These are phyloP conservation scores for Arvicanthis niloticus DNA, from an alignment of 2,113 vertebrate species.

Conservation along the genomic window DNA sequence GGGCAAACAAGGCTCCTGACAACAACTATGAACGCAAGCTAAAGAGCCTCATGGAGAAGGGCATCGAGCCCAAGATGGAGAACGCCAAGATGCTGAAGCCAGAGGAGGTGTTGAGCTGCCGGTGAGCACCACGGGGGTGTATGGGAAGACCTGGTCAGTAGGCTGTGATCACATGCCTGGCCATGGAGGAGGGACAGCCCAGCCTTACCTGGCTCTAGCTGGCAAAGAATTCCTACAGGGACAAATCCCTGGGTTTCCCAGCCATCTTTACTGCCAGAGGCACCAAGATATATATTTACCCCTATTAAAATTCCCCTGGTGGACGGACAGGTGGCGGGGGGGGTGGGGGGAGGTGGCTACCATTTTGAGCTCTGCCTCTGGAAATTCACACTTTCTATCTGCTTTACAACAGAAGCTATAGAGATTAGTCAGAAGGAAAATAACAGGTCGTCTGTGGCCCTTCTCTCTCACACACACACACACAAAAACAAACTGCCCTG, in stretches of 20 bases:
- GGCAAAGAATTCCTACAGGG: neutral
- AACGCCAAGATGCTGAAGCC: conserved; percentile 70
- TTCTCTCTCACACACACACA: neutral
- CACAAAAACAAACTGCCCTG: neutral
- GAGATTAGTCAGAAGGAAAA: neutral
- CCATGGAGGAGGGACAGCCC: neutral
- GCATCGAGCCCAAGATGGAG: conserved; percentile 9
- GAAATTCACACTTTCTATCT: neutral
- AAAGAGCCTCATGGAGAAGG: conserved; percentile 76
- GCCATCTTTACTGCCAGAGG: neutral
- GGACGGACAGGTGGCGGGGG: neutral
- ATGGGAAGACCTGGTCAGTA: too few species aligned
- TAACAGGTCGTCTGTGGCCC: neutral
- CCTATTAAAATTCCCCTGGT: neutral
- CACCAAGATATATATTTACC: too few species aligned
- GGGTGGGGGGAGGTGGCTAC: too few species aligned
- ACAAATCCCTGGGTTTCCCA: neutral
- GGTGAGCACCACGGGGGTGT: conserved; percentile 55
- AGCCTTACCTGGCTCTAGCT: neutral
- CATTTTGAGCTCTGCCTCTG: neutral
- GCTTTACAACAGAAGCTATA: neutral
- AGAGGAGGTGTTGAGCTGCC: conserved; percentile 83
- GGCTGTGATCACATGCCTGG: too few species aligned
- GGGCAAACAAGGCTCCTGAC: neutral
- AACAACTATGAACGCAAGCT: conserved; percentile 60